These are phyloP conservation scores for Agrilus planipennis DNA, from an alignment of 1,140 invertebrate genomes.

Conservation along the genomic window DNA sequence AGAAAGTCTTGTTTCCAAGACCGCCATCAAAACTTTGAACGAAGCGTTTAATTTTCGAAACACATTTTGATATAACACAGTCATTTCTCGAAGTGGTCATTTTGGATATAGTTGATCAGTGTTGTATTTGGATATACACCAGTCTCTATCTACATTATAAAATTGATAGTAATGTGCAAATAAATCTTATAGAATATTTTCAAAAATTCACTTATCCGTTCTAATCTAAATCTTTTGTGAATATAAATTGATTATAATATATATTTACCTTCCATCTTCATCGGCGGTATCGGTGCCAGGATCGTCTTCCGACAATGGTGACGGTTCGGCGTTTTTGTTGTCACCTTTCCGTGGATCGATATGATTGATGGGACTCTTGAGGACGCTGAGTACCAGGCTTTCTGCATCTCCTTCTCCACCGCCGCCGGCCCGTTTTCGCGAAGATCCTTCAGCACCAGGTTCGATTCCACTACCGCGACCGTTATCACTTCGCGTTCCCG, in stretches of 20 bases:
- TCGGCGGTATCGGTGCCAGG: slow-evolving; percentile 27
- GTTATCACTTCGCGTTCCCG: slow-evolving; percentile 18
- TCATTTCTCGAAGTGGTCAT: too few relatives aligned
- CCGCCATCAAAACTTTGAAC: not conserved
- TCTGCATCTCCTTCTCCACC: slow-evolving; percentile 22
- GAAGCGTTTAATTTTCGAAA: not conserved
- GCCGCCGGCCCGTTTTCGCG: not conserved
- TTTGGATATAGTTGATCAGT: too few relatives aligned
- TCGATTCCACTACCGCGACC: slow-evolving; percentile 2
- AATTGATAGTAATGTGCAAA: too few relatives aligned
- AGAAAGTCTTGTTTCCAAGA: too few relatives aligned
- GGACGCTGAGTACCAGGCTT: slow-evolving; percentile 45
- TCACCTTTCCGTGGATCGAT: slow-evolving; percentile 16
- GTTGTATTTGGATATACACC: too few relatives aligned
- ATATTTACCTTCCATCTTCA: slow-evolving; percentile 27
- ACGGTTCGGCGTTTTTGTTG: slow-evolving; percentile 22
- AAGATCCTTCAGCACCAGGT: not conserved
- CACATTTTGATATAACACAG: too few relatives aligned
- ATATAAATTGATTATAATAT: too few relatives aligned
- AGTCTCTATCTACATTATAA: too few relatives aligned
- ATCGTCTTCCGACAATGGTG: slow-evolving; percentile 36
- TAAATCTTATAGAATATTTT: too few relatives aligned
- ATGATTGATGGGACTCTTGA: slow-evolving; percentile 43
- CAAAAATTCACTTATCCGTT: too few relatives aligned
- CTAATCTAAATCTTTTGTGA: too few relatives aligned